Evolutionary conservation across 2,888 invertebrate species (phyloP).

Genomic region (Rhagium mordax): DNA sequence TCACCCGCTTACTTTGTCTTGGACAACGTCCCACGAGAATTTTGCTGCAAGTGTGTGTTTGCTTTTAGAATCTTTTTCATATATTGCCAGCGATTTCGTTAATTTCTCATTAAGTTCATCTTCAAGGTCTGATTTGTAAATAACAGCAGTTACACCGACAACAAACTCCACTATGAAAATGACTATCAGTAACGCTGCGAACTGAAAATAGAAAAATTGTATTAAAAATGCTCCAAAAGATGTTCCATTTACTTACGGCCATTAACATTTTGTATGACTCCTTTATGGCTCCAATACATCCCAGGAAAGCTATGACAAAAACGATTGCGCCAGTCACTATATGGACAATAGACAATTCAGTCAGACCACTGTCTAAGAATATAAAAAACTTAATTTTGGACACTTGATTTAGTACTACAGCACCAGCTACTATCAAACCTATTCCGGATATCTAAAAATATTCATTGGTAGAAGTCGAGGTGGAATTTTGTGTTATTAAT

Average conservation of each 20-base stretch:
- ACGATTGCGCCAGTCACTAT: constrained; percentile 88
- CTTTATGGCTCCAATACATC: constrained; percentile 91
- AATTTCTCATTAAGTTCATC: constrained; percentile 78
- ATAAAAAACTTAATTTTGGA: constrained; percentile 83
- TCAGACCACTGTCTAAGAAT: constrained; percentile 80
- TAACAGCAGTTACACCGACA: constrained; percentile 87
- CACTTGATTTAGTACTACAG: constrained; percentile 80
- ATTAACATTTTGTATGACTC: constrained; percentile 91
- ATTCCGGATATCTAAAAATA: constrained; percentile 80
- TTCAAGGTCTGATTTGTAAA: constrained; percentile 82
- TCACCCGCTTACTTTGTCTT: constrained; percentile 76
- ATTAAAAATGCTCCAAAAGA: too few species aligned
- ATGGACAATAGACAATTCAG: constrained; percentile 86
- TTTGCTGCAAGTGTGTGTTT: too few species aligned
- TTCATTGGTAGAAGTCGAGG: too few species aligned
- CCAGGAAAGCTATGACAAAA: constrained; percentile 89
- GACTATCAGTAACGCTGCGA: constrained; percentile 81
- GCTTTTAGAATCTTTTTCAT: constrained; percentile 74
- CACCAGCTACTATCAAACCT: constrained; percentile 81
- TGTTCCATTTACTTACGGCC: constrained; percentile 84
- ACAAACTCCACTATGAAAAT: constrained; percentile 89
- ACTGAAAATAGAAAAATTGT: constrained; percentile 72
- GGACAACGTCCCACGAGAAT: constrained; percentile 83
- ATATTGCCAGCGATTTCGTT: constrained; percentile 73
- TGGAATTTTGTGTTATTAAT: too few species aligned